phyloP scores from a whole-genome alignment of 2,797 vertebrate genomes.

The Dryobates pubescens region DNA sequence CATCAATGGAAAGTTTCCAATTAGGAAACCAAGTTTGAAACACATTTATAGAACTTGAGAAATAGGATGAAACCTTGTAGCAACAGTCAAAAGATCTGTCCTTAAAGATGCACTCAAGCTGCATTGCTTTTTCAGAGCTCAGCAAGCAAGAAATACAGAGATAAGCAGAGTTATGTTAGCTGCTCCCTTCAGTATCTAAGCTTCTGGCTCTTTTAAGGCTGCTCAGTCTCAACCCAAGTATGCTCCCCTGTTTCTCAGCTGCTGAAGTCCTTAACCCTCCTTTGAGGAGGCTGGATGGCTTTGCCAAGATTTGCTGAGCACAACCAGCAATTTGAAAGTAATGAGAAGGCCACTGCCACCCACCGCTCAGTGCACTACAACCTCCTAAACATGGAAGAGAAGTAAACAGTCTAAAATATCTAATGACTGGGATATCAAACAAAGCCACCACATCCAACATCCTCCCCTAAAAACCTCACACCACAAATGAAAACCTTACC shows the following conservation, averaged over 20 bases:
- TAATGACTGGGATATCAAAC: background rate
- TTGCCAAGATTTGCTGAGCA: background rate
- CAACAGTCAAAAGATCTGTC: background rate
- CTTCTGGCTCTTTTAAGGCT: background rate
- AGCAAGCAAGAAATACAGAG: rapidly evolving
- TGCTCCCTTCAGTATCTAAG: background rate
- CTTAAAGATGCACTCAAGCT: background rate
- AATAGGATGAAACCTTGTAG: background rate
- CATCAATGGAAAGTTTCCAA: conserved; percentile 48
- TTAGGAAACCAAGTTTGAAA: background rate
- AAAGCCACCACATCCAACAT: background rate
- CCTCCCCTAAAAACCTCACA: background rate
- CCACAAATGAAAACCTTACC: background rate
- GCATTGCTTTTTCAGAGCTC: background rate
- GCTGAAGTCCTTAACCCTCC: background rate
- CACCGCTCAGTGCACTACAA: background rate
- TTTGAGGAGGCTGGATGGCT: background rate
- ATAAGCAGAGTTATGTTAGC: background rate
- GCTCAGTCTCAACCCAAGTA: background rate
- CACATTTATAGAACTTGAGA: background rate
- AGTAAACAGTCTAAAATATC: background rate
- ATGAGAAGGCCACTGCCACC: background rate
- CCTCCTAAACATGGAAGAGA: background rate
- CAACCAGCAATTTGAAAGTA: background rate
- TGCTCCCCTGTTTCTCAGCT: background rate